Base-by-base conservation (phyloP, 2,113 vertebrate species). In the Promerops cafer region DNA sequence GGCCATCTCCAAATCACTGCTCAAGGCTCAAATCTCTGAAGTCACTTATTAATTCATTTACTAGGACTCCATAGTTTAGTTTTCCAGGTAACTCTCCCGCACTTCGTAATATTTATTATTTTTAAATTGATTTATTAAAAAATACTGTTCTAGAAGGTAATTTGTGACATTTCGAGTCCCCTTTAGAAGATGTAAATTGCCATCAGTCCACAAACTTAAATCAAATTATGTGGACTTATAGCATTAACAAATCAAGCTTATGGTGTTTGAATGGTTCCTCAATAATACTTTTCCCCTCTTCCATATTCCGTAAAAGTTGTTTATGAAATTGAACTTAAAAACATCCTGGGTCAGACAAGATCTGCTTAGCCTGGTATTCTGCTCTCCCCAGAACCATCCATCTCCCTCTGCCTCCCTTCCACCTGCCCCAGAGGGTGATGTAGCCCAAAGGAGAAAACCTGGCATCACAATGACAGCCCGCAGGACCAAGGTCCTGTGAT, bases 131-230 rank as follows among this genome's bases (percentile, higher is more conserved):
- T 78, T 72, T 40, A 27, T 26, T 19, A 87, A 59, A 27, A 24
- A 19, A 1, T 0, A 1, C 30, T 60, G 7, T 74, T 79, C 52
- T 20, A 44, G 39, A 76, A 80, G 17, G 53, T 40, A 0, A 2
- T 61, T 60, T 35, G 24, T 61, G 57, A 61, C 19, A 42, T 40
- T 14, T 60, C 0, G 0, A 70, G 33, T 59, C 26, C 42, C 39
- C 7, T 66, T 74, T 49, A 84, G 14, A 66, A 82, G 35, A 78
- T 57, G 31, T 18, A 87, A 91, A 84, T 30, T 69, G 37, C 30
- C 27, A 52, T 47, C 28, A 61, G 9, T 59, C 52, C 45, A 74
- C 31, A 57, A 72, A 37, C 8, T 63, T 65, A 40, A 56, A 80
- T 59, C 18, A 61, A 53, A 22, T 50, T 37, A 44, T 49, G 31